Conservation (phyloP, 2,113 vertebrate genomes). For the Butastur rufipennis region DNA sequence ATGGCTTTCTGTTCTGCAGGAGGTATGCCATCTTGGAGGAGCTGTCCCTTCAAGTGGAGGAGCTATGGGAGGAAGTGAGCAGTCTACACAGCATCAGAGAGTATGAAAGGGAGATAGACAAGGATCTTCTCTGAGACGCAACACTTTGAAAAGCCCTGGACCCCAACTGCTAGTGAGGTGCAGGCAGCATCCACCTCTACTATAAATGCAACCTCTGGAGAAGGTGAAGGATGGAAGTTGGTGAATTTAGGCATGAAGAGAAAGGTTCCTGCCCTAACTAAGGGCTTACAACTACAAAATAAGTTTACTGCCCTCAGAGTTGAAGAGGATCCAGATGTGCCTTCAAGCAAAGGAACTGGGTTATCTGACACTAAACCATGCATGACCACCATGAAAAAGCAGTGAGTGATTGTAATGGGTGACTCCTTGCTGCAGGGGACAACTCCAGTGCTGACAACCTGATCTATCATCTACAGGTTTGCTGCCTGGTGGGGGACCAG, state of each 20-base stretch:
- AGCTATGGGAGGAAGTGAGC: background rate
- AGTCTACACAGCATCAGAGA: background rate
- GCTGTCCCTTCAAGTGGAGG: background rate
- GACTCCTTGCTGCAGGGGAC: background rate
- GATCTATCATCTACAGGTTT: background rate
- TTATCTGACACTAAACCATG: background rate
- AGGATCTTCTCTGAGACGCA: background rate
- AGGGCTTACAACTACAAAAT: background rate
- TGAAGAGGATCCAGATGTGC: background rate
- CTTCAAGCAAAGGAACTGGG: background rate
- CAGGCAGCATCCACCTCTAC: background rate
- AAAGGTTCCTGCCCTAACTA: background rate
- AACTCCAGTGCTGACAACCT: background rate
- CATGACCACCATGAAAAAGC: background rate
- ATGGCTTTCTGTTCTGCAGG: background rate
- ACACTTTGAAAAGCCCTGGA: background rate
- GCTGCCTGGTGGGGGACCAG: no score
- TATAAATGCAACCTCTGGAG: background rate
- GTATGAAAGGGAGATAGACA: background rate
- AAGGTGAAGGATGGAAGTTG: background rate
- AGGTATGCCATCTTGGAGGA: background rate
- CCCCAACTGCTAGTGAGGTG: accelerated
- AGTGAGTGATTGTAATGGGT: background rate
- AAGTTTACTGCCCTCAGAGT: background rate
- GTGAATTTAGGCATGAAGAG: background rate